Evolutionary conservation across 1,140 invertebrate genomes (phyloP).

Genomic region (Homalodisca vitripennis): DNA sequence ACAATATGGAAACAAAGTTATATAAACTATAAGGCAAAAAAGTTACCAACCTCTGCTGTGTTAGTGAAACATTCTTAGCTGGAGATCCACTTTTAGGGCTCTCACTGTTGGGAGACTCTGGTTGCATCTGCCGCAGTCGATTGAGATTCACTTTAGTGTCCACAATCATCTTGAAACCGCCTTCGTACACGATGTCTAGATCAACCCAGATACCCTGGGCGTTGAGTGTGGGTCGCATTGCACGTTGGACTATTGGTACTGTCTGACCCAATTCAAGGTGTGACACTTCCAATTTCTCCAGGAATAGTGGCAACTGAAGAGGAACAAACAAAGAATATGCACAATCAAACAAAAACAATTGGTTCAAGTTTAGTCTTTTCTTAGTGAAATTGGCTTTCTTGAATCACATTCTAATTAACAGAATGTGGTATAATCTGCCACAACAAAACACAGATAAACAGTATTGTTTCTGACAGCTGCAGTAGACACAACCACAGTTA

Average conservation of each 20-base stretch:
- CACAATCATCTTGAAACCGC: conserved; percentile 85
- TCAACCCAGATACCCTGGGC: conserved; percentile 85
- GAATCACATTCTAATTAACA: too few species aligned
- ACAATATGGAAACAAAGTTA: too few species aligned
- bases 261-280: conserved; percentile 74
- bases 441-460: too few species aligned
- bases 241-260: conserved; percentile 73
- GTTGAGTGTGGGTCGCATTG: conserved; percentile 73
- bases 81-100: conserved; percentile 1
- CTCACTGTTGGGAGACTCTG: conserved; percentile 19
- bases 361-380: too few species aligned
- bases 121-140: conserved; percentile 59
- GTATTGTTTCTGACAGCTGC: too few species aligned
- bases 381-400: too few species aligned
- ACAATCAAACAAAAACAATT: too few species aligned
- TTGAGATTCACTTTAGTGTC: conserved; percentile 94
- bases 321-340: conserved; percentile 7
- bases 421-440: too few species aligned
- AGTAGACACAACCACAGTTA: too few species aligned
- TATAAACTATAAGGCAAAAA: too few species aligned
- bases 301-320: conserved; percentile 76
- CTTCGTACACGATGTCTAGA: conserved; percentile 86
- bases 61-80: conserved; percentile 9
- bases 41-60: too few species aligned
- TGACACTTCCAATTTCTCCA: conserved; percentile 77